Conservation (phyloP, 2,113 vertebrate genomes). For the Oplegnathus fasciatus region DNA sequence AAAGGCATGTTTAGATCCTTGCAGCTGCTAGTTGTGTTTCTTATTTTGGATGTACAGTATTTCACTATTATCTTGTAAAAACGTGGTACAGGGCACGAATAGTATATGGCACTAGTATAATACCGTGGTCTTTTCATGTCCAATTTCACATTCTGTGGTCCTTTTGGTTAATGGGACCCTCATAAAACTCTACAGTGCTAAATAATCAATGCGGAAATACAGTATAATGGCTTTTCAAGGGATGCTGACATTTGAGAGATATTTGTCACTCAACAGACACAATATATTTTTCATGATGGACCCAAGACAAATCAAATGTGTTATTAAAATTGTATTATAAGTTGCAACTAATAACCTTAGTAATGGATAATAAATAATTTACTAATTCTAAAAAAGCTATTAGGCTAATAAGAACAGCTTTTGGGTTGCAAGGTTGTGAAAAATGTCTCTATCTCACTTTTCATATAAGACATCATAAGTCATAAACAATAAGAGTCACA, state of each 20-base stretch:
- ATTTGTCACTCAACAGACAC: background rate
- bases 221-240: background rate
- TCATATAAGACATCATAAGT: background rate
- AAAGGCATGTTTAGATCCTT: background rate
- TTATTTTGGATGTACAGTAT: background rate
- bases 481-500: background rate
- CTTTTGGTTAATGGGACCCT: background rate
- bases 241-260: background rate
- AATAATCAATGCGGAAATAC: background rate
- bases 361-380: background rate
- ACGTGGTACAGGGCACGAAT: too few relatives aligned
- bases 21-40: background rate
- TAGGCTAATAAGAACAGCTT: background rate
- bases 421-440: background rate
- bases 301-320: background rate
- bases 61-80: too few relatives aligned
- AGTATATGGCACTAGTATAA: too few relatives aligned
- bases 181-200: background rate
- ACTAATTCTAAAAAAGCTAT: background rate
- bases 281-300: background rate
- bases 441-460: background rate
- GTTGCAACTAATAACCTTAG: background rate
- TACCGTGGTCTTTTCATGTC: background rate
- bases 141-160: background rate
- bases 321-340: too few relatives aligned